phyloP scores from a whole-genome alignment of 2,888 invertebrate species.

The Mesochorus sp. region DNA sequence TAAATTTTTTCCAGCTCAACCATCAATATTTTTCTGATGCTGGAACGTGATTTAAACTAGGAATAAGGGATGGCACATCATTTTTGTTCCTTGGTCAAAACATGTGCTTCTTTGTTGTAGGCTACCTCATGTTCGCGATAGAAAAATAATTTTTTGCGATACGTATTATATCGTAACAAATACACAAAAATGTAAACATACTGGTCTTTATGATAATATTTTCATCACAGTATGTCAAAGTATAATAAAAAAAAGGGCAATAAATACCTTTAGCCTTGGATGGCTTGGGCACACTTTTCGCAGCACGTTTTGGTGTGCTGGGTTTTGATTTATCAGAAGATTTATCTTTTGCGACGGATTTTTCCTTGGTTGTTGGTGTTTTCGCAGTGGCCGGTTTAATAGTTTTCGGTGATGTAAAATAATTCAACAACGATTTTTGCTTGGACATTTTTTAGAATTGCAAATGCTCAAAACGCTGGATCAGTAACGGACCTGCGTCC shows the following conservation, averaged over 20 bases:
- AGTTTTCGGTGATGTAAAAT: constrained; percentile 83
- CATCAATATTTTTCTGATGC: too few species aligned
- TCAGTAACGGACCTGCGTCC: too few species aligned
- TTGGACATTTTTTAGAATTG: constrained; percentile 67
- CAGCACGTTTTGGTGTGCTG: constrained; percentile 57
- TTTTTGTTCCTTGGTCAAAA: background rate
- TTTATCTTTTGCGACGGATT: too few species aligned
- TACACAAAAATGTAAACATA: background rate
- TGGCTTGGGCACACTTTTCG: constrained; percentile 59
- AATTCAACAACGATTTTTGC: constrained; percentile 88
- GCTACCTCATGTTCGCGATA: background rate
- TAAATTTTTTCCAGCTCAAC: too few species aligned
- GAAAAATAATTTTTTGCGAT: too few species aligned
- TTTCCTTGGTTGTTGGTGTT: constrained; percentile 45
- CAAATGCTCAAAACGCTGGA: too few species aligned
- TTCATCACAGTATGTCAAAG: constrained; percentile 4
- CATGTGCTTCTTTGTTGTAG: background rate
- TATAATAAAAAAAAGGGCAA: background rate
- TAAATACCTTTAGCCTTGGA: constrained; percentile 62
- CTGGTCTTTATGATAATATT: background rate
- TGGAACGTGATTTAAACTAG: too few species aligned
- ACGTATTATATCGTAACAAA: background rate
- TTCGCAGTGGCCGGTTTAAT: constrained; percentile 48
- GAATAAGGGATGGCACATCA: too few species aligned
- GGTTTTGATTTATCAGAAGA: too few species aligned